Base-by-base conservation (phyloP, 1,140 invertebrate genomes). In the Polyergus mexicanus region DNA sequence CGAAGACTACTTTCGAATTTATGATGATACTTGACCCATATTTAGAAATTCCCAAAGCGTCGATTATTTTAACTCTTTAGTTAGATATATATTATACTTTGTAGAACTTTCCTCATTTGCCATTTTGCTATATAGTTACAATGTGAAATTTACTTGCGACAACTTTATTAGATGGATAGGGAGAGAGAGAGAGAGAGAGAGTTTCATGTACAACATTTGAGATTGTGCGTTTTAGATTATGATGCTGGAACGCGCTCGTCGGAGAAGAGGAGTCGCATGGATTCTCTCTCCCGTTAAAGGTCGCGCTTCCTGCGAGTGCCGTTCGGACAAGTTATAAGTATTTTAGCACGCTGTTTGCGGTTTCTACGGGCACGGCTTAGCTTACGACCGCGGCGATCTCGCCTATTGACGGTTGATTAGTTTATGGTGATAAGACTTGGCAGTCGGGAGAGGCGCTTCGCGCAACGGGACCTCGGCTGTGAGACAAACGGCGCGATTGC, bases 111-210 rank as follows among this genome's bases (percentile, higher is more conserved):
- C 16, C 44, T 68, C 35, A 65, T 68, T 89, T 74, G 47, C 78
- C 87, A 78, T 68, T 72, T 47, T 69, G 35, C 41, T 47, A 41
- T 77, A 58, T 66, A 32, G 41, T 69, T 69, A 85, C 81, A 90
- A 92, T 91, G 90, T 89, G 90, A 92, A 93, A 92, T 88, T 86
- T 87, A 91, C 89, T 89, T 89, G 90, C 86, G 89, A 92, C 91
- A 93, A 92, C 90, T 93, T 93, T 93, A 93, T 93, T 93, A 92
- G 76, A 51, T 5, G 47, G 47, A 51, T 19, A 47, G 44, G n/a
- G n/a, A 47, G 13, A 13, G 13, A 71, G 65, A 83, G 58, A 72
- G 68, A 60, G 66, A 71, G 66, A 75, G 80, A 87, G 89, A 89
- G 89, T 47, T 66, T 58, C 54, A 44, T 56, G 68, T 87, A 80